Evolutionary conservation across 2,888 invertebrate species (phyloP).

Genomic region (Tipula unca): DNA sequence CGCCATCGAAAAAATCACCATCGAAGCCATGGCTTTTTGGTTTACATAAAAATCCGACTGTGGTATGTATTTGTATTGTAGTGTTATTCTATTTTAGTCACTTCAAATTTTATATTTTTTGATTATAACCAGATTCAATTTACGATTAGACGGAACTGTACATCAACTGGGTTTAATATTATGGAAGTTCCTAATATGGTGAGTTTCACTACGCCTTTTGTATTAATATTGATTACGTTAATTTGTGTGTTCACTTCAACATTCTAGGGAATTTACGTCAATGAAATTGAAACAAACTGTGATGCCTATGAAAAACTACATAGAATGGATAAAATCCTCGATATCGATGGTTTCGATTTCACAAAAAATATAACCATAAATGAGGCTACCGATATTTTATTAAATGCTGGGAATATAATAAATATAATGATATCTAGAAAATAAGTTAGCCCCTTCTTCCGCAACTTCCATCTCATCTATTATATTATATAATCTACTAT

Average conservation of each 20-base stretch:
- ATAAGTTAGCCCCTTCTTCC: conserved; percentile 26
- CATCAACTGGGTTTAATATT: conserved; percentile 35
- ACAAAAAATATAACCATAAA: conserved; percentile 33
- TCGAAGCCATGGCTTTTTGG: conserved; percentile 37
- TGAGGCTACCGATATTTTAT: conserved; percentile 35
- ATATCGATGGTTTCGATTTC: conserved; percentile 39
- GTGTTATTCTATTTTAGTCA: neutral
- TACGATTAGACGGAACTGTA: conserved; percentile 33
- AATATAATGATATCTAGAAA: conserved; percentile 40
- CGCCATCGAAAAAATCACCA: neutral
- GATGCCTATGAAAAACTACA: conserved; percentile 33
- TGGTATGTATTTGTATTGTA: conserved; percentile 28
- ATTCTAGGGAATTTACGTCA: conserved; percentile 36
- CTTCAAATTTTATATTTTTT: neutral
- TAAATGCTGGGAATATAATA: conserved; percentile 33
- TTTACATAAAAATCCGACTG: conserved; percentile 39
- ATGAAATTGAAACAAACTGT: conserved; percentile 33
- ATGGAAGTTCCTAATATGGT: conserved; percentile 35
- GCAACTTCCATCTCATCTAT: neutral
- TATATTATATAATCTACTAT: neutral
- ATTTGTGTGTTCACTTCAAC: neutral
- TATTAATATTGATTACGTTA: neutral
- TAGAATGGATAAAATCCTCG: conserved; percentile 36
- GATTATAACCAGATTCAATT: conserved; percentile 33
- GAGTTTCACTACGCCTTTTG: neutral